Base-by-base conservation (phyloP, 2,797 vertebrate species). In the Trematomus bernacchii region DNA sequence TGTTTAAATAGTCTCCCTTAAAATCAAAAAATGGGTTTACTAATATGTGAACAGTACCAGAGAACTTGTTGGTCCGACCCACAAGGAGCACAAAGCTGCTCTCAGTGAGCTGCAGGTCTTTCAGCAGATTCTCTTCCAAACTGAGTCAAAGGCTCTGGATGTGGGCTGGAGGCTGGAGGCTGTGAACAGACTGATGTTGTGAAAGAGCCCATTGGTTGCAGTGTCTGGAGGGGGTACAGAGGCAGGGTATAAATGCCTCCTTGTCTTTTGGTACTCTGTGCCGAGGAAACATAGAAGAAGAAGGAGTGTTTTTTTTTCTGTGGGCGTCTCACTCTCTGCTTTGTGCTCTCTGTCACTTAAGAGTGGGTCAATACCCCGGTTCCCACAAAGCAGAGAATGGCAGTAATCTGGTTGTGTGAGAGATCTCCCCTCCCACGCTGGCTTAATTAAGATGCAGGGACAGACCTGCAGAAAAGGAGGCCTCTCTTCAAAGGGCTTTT, bases 301-400 rank as follows among this genome's bases (percentile, higher is more conserved):
- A 87, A 84, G 66, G 70, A 78, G 75, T 73, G 69, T 67, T 55
- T 67, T 85, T 67, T 85, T 91, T 88, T 82, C 82, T 88, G 61
- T 92, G 80, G 83, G 65, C 40, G 61, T 77, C 23, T 88, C 37
- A 12, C 66, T 63, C 64, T 57, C 73, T 85, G 84, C 87, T 92
- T 94, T 94, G 91, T 94, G 79, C 76, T 77, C 18, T 71, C 75
- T 89, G 84, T 81, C 78, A 90, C 83, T 77, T 80, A 64, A 79
- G 90, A 80, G 88, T 86, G 84, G 87, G 87, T 92, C 90, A 91
- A 90, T 88, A 91, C 89, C 85, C 82, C 46, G 10, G 88, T 91
- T 93, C 92, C 92, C 91, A 94, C 91, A 91, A 86, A 87, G 89
- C 77, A 27, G 76, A 92, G 91, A 93, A 92, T 89, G 79, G 86